These are phyloP conservation scores for Triplophysa rosa DNA, from an alignment of 2,113 vertebrate species.

Conservation along the genomic window DNA sequence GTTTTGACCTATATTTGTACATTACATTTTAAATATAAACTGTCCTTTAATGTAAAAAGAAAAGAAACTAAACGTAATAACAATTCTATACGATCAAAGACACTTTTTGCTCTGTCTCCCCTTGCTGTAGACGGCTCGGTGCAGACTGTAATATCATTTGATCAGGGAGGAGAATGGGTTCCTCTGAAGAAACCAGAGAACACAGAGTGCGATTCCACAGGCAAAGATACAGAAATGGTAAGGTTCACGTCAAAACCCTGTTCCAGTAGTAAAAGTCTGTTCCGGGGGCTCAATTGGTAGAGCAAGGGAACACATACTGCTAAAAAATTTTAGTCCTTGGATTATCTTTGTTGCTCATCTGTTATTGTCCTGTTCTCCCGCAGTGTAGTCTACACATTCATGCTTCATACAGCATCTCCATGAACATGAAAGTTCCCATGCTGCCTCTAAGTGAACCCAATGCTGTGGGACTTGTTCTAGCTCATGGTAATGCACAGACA, in stretches of 20 bases:
- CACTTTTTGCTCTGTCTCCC: conserved; percentile 7
- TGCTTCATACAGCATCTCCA: conserved; percentile 87
- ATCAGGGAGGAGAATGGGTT: conserved; percentile 89
- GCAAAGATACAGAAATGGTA: conserved; percentile 84
- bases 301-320: no score
- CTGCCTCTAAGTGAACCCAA: conserved; percentile 87
- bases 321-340: no score
- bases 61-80: no score
- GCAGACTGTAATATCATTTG: conserved; percentile 88
- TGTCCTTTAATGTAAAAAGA: no score
- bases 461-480: conserved; percentile 88
- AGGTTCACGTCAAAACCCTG: conserved; percentile 19
- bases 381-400: conserved; percentile 96
- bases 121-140: conserved; percentile 79
- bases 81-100: not conserved
- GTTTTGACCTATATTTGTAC: no score
- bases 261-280: not conserved
- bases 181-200: conserved; percentile 82
- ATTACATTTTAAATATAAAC: no score
- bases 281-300: no score
- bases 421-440: conserved; percentile 91
- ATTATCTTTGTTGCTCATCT: no score
- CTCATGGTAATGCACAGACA: conserved; percentile 79
- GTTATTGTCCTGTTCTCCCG: conserved; percentile 49
- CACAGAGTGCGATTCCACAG: conserved; percentile 81